phyloP scores from a whole-genome alignment of 2,797 vertebrate species.

The Pogonophryne albipinna region DNA sequence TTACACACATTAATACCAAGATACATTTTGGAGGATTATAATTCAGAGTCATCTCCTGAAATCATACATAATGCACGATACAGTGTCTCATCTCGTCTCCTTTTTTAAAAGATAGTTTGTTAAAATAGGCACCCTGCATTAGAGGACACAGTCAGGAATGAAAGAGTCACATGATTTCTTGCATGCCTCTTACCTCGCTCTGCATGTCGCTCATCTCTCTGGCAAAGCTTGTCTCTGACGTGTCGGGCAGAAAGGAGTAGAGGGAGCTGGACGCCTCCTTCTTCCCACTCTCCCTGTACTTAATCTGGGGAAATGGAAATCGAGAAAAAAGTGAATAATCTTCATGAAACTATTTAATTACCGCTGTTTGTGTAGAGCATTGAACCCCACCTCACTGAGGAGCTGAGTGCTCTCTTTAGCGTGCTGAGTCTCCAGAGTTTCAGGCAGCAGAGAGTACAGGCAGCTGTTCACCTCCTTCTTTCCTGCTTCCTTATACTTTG shows the following conservation, averaged over 20 bases:
- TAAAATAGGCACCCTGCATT: too few species aligned
- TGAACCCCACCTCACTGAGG: conserved; percentile 86
- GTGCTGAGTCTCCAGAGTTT: conserved; percentile 88
- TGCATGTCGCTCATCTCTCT: conserved; percentile 87
- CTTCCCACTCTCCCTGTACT: conserved; percentile 86
- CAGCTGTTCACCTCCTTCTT: conserved; percentile 82
- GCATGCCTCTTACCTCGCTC: conserved; percentile 84
- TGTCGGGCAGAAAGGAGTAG: conserved; percentile 89
- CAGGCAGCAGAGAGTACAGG: conserved; percentile 88
- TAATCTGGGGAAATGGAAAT: conserved; percentile 37
- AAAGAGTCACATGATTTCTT: too few species aligned
- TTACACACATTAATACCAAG: too few species aligned
- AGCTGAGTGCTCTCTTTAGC: conserved; percentile 85
- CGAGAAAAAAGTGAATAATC: not conserved
- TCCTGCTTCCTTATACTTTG: conserved; percentile 89
- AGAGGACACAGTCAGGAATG: too few species aligned
- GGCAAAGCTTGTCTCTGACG: conserved; percentile 90
- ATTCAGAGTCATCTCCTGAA: too few species aligned
- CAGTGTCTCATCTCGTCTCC: too few species aligned
- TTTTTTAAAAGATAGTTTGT: too few species aligned
- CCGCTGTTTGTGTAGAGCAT: too few species aligned
- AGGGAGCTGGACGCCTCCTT: conserved; percentile 82
- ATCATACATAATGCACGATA: too few species aligned
- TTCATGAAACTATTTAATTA: not conserved
- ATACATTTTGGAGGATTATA: too few species aligned